These are phyloP conservation scores for Leptopilina syphax DNA, from an alignment of 2,888 invertebrate species.

Conservation along the genomic window DNA sequence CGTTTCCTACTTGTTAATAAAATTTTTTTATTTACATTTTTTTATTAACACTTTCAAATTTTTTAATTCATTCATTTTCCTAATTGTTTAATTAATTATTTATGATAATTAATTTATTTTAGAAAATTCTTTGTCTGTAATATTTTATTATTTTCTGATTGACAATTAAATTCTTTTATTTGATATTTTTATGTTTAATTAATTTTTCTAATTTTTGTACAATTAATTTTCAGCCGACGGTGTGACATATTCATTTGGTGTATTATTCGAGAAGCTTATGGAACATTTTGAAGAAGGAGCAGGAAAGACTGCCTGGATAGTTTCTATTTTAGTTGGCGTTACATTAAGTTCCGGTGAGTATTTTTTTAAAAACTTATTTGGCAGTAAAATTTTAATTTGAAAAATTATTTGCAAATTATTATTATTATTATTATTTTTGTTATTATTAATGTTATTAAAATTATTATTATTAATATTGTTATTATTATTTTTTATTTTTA, in stretches of 20 bases:
- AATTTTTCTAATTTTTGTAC: conserved; percentile 18
- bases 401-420: too few species aligned
- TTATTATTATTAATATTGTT: too few species aligned
- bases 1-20: too few species aligned
- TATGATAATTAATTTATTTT: too few species aligned
- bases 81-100: too few species aligned
- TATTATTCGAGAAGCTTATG: conserved; percentile 92
- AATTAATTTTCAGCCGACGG: conserved; percentile 87
- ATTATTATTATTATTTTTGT: too few species aligned
- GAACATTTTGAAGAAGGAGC: conserved; percentile 90
- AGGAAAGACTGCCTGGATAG: conserved; percentile 94
- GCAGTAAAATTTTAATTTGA: too few species aligned
- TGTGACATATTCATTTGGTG: conserved; percentile 97
- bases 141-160: not conserved
- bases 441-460: too few species aligned
- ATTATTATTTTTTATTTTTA: too few species aligned
- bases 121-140: not conserved
- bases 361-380: not conserved
- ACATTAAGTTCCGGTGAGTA: conserved; percentile 94
- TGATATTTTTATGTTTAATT: not conserved
- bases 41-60: too few species aligned
- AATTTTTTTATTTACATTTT: too few species aligned
- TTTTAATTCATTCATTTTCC: too few species aligned
- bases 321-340: conserved; percentile 95
- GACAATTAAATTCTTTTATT: not conserved